Evolutionary conservation across 2,888 invertebrate species (phyloP), one percentile per base, ranked within the genome.

Genomic region (Smittia sp.): DNA sequence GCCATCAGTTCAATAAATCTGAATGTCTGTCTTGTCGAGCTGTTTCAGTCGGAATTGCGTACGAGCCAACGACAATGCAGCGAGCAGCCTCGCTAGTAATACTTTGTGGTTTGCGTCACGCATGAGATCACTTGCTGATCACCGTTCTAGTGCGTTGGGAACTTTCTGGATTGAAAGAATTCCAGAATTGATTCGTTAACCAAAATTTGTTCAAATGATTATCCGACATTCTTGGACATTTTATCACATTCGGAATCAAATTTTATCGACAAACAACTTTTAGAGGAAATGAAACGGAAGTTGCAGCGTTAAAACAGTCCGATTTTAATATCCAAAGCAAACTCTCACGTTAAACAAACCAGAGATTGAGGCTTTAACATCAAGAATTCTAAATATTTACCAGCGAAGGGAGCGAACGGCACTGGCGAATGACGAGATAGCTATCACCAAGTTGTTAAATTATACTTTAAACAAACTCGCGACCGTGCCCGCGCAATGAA

Each of bases 371-470:
- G n/a, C n/a, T n/a, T n/a, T n/a, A n/a, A n/a, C n/a, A n/a, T 32
- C 3, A 32, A 32, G 32, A 32, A 32, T 32, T 32, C 9, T 32
- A 32, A 32, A 32, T 32, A 32, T 32, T 32, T 32, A 32, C 32
- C 9, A 9, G 9, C 32, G 46, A 46, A 46, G 46, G 46, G 38
- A 27, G 22, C 11, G 18, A 54, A 54, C 18, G 54, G 18, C 11
- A 54, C 18, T n/a, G 11, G 7, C 6, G 32, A 32, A 32, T 32
- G 32, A 69, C 18, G 68, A 69, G 68, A 69, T 69, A 69, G 52
- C 39, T 69, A 69, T 20, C 68, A 22, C 46, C 52, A 46, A 39
- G 68, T 69, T 69, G 68, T 69, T 69, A 41, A 46, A 46, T 46
- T 69, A 2, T 39, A 69, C 52, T 65, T 69, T n/a, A 39, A 46